Base-by-base conservation (phyloP, 2,888 invertebrate genomes). In the Archips crataeganus region DNA sequence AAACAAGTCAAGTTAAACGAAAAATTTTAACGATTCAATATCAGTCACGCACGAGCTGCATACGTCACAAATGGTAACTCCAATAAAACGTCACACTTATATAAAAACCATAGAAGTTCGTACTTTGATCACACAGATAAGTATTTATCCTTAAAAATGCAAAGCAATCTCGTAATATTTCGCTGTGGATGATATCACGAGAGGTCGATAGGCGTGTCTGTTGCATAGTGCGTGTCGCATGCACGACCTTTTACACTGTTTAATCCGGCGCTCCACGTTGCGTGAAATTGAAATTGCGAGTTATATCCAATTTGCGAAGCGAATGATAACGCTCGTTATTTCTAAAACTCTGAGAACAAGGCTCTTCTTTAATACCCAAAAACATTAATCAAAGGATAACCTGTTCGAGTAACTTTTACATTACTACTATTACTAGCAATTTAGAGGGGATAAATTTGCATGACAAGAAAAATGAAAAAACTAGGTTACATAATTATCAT, bases 241-340 rank as follows among this genome's bases (percentile, higher is more conserved):
- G 36, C 66, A 65, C 66, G 67, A 72, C 71, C 66, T 72, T 23
- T 67, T 72, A 71, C 51, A 61, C 66, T 61, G 61, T 36, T 60
- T 13, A 61, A 62, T 67, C 47, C 45, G 11, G 34, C 10, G 67
- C n/a, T 62, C 54, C 36, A 5, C 67, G 72, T 34, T 62, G 72
- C 67, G 72, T 72, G 62, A 72, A 72, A 72, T 72, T 72, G 61
- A 54, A 67, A 45, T 47, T 47, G 47, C 67, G 60, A 71, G 45
- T 62, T 60, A 32, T 34, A 72, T 72, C 61, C 62, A 66, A 72
- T 67, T 62, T 45, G 11, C 36, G 67, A 36, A 45, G 54, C 45
- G 54, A 34, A 71, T 32, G 45, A 45, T 15, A 23, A 23, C 23
- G n/a, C 9, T 57, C 57, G 32, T 57, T 57, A 57, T n/a, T 57